Base-by-base conservation (phyloP, 2,888 invertebrate species). In the Ashinkailepas kermadecensis region DNA sequence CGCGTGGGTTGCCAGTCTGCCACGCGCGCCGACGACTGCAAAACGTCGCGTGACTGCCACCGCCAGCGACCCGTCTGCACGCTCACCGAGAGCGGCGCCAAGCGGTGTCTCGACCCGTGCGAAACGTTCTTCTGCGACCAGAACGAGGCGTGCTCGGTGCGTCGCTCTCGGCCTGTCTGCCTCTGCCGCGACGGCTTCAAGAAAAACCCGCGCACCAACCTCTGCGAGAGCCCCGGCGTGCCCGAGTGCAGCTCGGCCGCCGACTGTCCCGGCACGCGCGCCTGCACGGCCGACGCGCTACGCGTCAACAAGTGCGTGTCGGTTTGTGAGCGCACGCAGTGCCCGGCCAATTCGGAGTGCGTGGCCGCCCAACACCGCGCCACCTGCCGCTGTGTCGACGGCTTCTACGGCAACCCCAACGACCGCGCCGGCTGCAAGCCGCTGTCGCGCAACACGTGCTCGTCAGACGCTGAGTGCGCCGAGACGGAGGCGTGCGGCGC, bases 341-440 rank as follows among this genome's bases (percentile, higher is more conserved):
- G 96, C 85, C 94, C 95, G 0, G 90, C 91, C 81, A 95, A 96
- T 87, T 93, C 96, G 0, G 91, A 92, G 83, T 96, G 96, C 88
- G 88, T 93, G 4, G 86, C 87, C 18, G 84, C 85, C 58, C 86
- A 86, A 81, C 86, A 87, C 81, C 85, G 85, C 81, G 86, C 86
- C 78, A 91, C 91, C 86, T 97, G 97, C 86, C 93, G 94, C 86
- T 97, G 97, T 86, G 88, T 94, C 25, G 88, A 91, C 67, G 95
- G 95, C 8, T 97, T 91, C 87, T 91, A 92, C 18, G 97, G 97
- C 65, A 96, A 97, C 89, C 94, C 96, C 25, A 95, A 95, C 86
- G 94, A 95, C 86, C 91, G 96, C 56, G 92, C 92, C 84, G 96
- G 96, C n/a, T 96, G 96, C 86, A 90, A 91, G 85, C 91, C 91